Conservation (phyloP, 37 sponge, comb jelly and placozoan species). For the Hormiphora californensis region DNA sequence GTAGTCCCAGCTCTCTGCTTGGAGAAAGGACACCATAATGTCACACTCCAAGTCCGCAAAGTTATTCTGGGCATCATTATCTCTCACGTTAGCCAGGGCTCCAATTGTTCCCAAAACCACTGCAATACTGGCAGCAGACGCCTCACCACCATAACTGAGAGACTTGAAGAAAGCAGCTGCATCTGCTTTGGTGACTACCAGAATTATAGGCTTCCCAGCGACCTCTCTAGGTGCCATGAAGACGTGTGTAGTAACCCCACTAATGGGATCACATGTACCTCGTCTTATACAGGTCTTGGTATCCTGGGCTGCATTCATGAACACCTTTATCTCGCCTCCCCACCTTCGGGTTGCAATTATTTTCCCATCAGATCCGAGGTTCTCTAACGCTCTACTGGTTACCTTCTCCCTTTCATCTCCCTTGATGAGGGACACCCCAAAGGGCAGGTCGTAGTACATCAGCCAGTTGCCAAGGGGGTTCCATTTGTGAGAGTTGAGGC, state of each 20-base stretch:
- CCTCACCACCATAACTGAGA: slow-evolving; percentile 28
- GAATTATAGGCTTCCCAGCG: not conserved
- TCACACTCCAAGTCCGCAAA: not conserved
- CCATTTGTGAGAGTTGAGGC: not conserved
- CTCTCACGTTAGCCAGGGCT: slow-evolving; percentile 4
- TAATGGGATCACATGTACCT: slow-evolving; percentile 35
- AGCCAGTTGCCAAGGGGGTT: slow-evolving; percentile 40
- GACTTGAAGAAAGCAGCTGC: slow-evolving; percentile 43
- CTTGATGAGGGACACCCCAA: slow-evolving; percentile 1
- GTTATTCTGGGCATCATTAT: not conserved
- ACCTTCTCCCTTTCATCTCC: not conserved
- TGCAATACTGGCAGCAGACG: not conserved
- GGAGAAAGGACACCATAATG: slow-evolving; percentile 14
- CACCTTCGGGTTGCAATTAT: not conserved
- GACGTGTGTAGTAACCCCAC: not conserved
- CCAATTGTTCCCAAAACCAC: not conserved
- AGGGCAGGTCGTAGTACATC: slow-evolving; percentile 3
- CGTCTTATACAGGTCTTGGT: slow-evolving; percentile 32
- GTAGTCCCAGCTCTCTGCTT: slow-evolving; percentile 45
- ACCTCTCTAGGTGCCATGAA: not conserved
- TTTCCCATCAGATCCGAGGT: not conserved
- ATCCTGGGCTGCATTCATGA: slow-evolving; percentile 34
- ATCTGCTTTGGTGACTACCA: slow-evolving; percentile 22
- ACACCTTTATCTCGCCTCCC: not conserved
- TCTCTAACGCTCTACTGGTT: not conserved